Conservation (phyloP, 1,140 invertebrate genomes). For the Drosophila ironensis region DNA sequence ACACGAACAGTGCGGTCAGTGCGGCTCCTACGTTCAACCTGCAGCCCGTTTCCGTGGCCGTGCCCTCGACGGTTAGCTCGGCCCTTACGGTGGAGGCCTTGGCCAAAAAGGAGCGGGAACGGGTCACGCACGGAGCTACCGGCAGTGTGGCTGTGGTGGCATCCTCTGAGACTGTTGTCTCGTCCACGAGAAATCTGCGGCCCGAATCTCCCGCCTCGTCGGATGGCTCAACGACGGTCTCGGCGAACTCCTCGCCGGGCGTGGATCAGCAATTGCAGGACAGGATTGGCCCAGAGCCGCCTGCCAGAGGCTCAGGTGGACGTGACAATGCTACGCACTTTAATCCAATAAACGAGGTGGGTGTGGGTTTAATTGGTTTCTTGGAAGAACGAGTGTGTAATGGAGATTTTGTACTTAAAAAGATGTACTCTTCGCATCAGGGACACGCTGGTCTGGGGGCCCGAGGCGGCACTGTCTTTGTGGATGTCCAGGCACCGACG, state of each 20-base stretch:
- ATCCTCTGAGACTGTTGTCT: background rate
- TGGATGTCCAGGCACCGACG: conserved; percentile 47
- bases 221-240: conserved; percentile 89
- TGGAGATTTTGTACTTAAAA: background rate
- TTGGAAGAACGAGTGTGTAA: no score
- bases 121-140: conserved; percentile 1
- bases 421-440: conserved; percentile 69
- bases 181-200: conserved; percentile 76
- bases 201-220: conserved; percentile 79
- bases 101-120: conserved; percentile 68
- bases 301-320: background rate
- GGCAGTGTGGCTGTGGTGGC: conserved; percentile 70
- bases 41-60: conserved; percentile 77
- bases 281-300: conserved; percentile 53
- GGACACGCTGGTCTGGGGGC: conserved; percentile 42
- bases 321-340: conserved; percentile 69
- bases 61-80: conserved; percentile 27
- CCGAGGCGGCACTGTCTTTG: conserved; percentile 49
- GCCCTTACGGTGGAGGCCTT: conserved; percentile 66
- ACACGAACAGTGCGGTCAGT: conserved; percentile 31
- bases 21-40: conserved; percentile 61
- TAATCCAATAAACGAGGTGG: conserved; percentile 78
- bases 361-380: background rate
- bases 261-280: conserved; percentile 86
- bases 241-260: conserved; percentile 89